These are phyloP conservation scores for Coryphaenoides rupestris DNA, from an alignment of 2,113 vertebrate genomes.

Conservation along the genomic window DNA sequence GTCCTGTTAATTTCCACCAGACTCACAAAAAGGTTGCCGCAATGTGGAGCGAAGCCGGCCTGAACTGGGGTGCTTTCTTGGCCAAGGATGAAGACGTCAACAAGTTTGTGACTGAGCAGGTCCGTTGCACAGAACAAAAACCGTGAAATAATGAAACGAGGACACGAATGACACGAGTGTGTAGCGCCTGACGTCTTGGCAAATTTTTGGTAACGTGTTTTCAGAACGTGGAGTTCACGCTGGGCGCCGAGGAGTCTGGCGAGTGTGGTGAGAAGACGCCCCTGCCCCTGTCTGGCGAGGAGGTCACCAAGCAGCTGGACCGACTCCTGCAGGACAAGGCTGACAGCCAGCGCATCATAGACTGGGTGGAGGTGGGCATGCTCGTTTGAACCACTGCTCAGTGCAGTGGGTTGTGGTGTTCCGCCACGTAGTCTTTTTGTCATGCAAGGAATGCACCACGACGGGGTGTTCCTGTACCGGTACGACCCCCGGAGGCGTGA, in stretches of 20 bases:
- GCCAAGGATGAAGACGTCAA: constrained; percentile 85
- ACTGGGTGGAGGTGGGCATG: constrained; percentile 88
- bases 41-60: constrained; percentile 85
- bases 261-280: constrained; percentile 71
- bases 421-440: too few species aligned
- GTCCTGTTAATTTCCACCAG: constrained; percentile 56
- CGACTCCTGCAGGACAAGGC: constrained; percentile 84
- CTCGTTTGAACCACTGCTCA: too few species aligned
- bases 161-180: background rate
- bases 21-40: constrained; percentile 85
- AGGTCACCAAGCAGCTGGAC: constrained; percentile 82
- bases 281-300: constrained; percentile 77
- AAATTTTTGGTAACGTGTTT: background rate
- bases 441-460: too few species aligned
- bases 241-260: constrained; percentile 70
- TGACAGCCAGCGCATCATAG: constrained; percentile 84
- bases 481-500: too few species aligned
- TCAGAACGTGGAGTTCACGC: constrained; percentile 90
- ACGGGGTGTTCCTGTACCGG: too few species aligned
- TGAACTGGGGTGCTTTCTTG: constrained; percentile 93
- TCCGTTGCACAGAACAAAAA: constrained; percentile 39
- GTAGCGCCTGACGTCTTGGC: background rate
- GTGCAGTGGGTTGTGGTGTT: background rate
- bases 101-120: constrained; percentile 88
- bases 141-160: background rate